Evolutionary conservation across 2,113 vertebrate species (phyloP).

Genomic region (Heterotilapia buettikoferi): DNA sequence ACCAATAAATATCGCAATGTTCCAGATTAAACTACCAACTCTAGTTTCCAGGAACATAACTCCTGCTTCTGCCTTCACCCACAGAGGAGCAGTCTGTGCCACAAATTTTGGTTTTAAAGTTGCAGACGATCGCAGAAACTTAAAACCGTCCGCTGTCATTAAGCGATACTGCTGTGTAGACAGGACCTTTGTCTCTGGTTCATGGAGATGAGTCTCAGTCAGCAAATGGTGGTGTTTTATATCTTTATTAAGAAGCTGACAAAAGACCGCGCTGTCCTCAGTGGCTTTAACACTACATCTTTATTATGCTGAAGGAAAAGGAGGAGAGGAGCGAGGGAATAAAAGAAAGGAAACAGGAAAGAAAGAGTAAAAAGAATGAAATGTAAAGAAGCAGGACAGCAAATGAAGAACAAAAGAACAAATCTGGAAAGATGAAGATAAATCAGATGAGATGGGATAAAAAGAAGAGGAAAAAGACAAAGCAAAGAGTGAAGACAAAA

Average conservation of each 20-base stretch:
- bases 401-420: neutral
- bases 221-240: neutral
- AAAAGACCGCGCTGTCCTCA: neutral
- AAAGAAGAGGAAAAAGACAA: rapidly evolving
- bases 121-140: neutral
- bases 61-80: neutral
- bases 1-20: neutral
- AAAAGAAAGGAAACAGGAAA: neutral
- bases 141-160: rapidly evolving
- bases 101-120: rapidly evolving
- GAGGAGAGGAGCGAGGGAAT: neutral
- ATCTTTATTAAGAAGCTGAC: neutral
- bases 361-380: neutral
- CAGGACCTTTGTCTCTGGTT: neutral
- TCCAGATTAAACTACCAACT: neutral
- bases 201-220: neutral
- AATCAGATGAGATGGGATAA: neutral
- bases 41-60: rapidly evolving
- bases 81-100: neutral
- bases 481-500: neutral
- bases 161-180: neutral
- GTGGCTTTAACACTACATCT: neutral
- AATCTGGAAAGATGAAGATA: neutral
- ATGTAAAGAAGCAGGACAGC: neutral
- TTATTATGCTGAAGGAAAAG: neutral